Conservation (phyloP, 2,888 invertebrate genomes). For the Nymphalis c-album region DNA sequence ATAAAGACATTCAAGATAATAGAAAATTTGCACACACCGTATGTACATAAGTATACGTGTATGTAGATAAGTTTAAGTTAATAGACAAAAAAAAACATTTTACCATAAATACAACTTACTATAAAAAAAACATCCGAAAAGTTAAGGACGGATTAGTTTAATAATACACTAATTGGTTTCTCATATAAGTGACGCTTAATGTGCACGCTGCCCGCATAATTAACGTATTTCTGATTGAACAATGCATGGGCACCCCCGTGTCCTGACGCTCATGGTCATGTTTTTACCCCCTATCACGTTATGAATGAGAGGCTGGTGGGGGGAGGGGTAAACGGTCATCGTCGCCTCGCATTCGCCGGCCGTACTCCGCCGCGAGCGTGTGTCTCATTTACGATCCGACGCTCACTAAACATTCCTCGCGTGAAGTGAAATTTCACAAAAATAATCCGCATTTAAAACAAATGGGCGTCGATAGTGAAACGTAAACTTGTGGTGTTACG, state of each 20-base stretch:
- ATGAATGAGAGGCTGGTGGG: constrained; percentile 68
- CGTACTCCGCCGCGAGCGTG: constrained; percentile 56
- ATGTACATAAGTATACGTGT: no score
- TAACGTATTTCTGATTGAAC: constrained; percentile 9
- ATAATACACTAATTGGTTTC: background rate
- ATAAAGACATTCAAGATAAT: no score
- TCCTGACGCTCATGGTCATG: constrained; percentile 46
- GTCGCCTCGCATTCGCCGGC: constrained; percentile 69
- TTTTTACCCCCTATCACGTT: constrained; percentile 68
- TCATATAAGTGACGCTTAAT: background rate
- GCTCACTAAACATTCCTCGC: constrained; percentile 58
- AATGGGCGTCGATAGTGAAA: constrained; percentile 76
- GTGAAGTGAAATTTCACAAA: constrained; percentile 73
- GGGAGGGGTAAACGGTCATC: constrained; percentile 44
- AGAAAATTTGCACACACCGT: no score
- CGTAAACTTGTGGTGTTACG: constrained; percentile 68
- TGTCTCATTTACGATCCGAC: constrained; percentile 42
- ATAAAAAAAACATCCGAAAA: no score
- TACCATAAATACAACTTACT: no score
- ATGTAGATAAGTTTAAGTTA: no score
- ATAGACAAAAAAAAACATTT: no score
- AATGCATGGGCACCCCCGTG: constrained; percentile 51
- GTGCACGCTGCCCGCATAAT: constrained; percentile 13
- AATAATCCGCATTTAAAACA: constrained; percentile 67
- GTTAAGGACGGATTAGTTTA: background rate